A percentile compares a stretch with the other conserved stretches of the same genome.
These are phyloP conservation scores for Plagodis pulveraria DNA, from an alignment of 2,888 invertebrate species.

Conservation along the genomic window DNA sequence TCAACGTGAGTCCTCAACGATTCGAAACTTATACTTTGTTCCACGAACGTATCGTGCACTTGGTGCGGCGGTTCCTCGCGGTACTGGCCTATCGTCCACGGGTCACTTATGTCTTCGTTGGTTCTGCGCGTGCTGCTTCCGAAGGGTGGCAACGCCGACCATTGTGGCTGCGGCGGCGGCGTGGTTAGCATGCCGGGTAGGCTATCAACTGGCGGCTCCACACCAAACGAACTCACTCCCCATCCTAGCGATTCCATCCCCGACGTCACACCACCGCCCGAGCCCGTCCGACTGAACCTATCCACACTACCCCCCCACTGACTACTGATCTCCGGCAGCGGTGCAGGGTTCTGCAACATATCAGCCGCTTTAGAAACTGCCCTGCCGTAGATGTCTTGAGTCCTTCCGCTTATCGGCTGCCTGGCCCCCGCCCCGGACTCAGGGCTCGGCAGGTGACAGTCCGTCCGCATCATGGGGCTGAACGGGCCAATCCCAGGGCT, in stretches of 20 bases:
- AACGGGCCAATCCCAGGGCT: conserved; percentile 75
- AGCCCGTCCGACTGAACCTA: conserved; percentile 58
- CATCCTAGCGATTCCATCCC: conserved; percentile 70
- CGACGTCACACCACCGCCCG: conserved; percentile 49
- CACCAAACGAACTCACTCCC: conserved; percentile 57
- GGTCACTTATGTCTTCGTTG: conserved; percentile 61
- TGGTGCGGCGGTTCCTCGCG: conserved; percentile 72
- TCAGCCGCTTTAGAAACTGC: conserved; percentile 60
- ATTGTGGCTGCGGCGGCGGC: conserved; percentile 65
- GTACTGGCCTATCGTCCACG: conserved; percentile 74
- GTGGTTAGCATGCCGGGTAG: conserved; percentile 62
- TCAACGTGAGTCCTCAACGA: conserved; percentile 61
- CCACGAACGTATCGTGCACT: conserved; percentile 70
- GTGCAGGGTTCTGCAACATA: conserved; percentile 53
- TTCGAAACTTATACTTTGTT: conserved; percentile 72
- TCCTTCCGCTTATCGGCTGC: conserved; percentile 5
- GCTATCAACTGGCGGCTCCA: conserved; percentile 56
- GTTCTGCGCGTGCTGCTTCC: conserved; percentile 55
- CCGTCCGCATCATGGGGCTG: conserved; percentile 74
- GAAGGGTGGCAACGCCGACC: conserved; percentile 68
- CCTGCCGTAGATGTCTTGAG: conserved; percentile 22
- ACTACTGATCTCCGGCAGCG: conserved; percentile 57
- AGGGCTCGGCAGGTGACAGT: conserved; percentile 73
- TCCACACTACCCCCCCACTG: conserved; percentile 72
- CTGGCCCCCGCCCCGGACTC: conserved; percentile 48